Evolutionary conservation across 2,888 invertebrate genomes (phyloP).

Genomic region (Lepas anatifera): DNA sequence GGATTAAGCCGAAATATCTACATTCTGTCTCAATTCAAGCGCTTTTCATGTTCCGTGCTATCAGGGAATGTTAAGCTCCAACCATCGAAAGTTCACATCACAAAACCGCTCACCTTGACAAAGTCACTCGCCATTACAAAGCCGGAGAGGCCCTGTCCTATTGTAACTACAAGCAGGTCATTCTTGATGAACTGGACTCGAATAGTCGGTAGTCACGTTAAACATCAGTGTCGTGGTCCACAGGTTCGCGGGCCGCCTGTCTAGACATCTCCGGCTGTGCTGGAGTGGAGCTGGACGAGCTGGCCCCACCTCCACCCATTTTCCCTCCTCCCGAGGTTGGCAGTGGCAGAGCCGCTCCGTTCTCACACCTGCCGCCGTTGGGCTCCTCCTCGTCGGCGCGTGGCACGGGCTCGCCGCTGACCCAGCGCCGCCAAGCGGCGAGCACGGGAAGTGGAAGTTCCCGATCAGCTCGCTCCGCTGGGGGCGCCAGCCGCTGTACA

Average conservation of each 20-base stretch:
- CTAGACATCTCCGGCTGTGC: background rate
- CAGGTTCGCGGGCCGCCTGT: background rate
- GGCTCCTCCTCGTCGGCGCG: background rate
- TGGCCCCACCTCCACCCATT: background rate
- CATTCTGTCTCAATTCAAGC: too few species aligned
- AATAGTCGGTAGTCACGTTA: too few species aligned
- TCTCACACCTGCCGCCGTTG: background rate
- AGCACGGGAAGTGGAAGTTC: background rate
- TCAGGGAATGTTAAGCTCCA: too few species aligned
- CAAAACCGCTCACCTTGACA: too few species aligned
- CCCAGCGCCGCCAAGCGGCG: background rate
- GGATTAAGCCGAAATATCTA: too few species aligned
- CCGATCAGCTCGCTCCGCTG: background rate
- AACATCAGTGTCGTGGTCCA: background rate
- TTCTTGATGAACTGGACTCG: too few species aligned
- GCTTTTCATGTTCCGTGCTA: too few species aligned
- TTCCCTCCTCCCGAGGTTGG: background rate
- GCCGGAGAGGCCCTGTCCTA: too few species aligned
- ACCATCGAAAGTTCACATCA: too few species aligned
- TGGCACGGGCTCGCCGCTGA: background rate
- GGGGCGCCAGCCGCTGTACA: slow-evolving; percentile 7
- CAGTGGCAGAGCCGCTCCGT: background rate
- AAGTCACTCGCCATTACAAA: too few species aligned
- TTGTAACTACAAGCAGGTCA: too few species aligned
- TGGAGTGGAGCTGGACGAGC: background rate